Evolutionary conservation across 1,140 invertebrate species (phyloP).

Genomic region (Notospermus geniculatus): DNA sequence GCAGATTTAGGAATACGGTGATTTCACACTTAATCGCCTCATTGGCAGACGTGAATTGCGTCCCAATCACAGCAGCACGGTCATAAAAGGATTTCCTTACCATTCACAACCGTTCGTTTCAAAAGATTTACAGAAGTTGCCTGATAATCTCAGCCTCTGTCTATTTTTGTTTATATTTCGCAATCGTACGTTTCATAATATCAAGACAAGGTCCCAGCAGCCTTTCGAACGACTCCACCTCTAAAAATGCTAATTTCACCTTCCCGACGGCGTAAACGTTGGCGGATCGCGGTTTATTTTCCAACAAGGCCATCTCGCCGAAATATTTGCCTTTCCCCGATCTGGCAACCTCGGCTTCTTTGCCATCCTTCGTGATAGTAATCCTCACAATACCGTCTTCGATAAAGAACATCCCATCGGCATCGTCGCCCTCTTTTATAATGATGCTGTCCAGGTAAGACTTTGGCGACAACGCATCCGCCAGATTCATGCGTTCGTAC

Average conservation of each 20-base stretch:
- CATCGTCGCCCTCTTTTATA: constrained; percentile 77
- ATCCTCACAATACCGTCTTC: constrained; percentile 77
- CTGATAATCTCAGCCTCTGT: no score
- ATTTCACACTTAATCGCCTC: no score
- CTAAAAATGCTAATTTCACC: constrained; percentile 51
- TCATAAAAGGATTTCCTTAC: no score
- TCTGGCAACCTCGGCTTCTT: constrained; percentile 39
- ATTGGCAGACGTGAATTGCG: no score
- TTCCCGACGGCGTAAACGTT: constrained; percentile 69
- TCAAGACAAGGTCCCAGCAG: constrained; percentile 53
- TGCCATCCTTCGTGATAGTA: constrained; percentile 36
- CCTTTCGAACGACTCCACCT: constrained; percentile 50
- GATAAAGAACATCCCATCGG: constrained; percentile 96
- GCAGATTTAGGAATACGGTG: no score
- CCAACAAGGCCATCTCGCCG: constrained; percentile 78
- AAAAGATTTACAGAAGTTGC: no score
- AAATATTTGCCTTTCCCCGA: constrained; percentile 50
- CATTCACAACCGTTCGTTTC: no score
- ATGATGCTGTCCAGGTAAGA: constrained; percentile 74
- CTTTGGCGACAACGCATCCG: constrained; percentile 86
- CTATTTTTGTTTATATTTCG: constrained; percentile 42
- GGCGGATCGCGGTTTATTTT: constrained; percentile 88
- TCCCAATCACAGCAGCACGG: no score
- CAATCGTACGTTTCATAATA: constrained; percentile 49
- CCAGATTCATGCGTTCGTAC: constrained; percentile 95